Evolutionary conservation across 2,797 vertebrate genomes (phyloP), one percentile per base, ranked within the genome.

Genomic region (Pseudochaenichthys georgianus): DNA sequence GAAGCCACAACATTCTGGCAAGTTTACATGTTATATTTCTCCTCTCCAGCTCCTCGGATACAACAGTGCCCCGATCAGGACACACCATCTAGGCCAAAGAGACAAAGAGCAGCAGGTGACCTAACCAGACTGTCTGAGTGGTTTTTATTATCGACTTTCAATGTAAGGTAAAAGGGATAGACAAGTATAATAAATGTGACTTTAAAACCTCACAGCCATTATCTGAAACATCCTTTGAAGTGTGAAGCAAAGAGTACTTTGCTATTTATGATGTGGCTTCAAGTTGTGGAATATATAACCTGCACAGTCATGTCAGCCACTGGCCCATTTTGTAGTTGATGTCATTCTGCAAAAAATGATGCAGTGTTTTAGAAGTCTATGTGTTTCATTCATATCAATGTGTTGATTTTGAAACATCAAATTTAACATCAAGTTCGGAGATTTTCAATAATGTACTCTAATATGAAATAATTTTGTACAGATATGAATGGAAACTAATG

Each of bases 151-250:
- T 28, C 4, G 75, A 85, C 73, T 85, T 90, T 88, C 82, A 83
- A 34, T 92, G 76, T 90, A 81, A 85, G 78, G 84, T 86, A 74
- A 85, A 93, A 91, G 87, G 84, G 83, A 92, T 82, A 80, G 84
- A 78, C 13, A 54, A 88, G 70, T 83, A 73, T 83, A 88, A 85
- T 80, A 87, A 82, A 89, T 81, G 82, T 88, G 85, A 90, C 77
- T 83, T 84, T 58, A 83, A 88, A 86, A 80, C 80, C 79, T 88
- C 83, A 86, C 82, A 88, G 87, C 89, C 85, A 89, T 91, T 84
- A 47, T 91, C 90, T 93, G 89, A 86, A 89, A 88, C 86, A 82
- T 87, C 76, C 87, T 90, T 89, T 84, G 88, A 87, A 87, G 69
- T 70, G 80, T 81, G 75, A 70, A 83, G 85, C 72, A 88, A 89